Evolutionary conservation across 2,113 vertebrate genomes (phyloP), one percentile per base, ranked within the genome.

Genomic region (Todiramphus chloris): DNA sequence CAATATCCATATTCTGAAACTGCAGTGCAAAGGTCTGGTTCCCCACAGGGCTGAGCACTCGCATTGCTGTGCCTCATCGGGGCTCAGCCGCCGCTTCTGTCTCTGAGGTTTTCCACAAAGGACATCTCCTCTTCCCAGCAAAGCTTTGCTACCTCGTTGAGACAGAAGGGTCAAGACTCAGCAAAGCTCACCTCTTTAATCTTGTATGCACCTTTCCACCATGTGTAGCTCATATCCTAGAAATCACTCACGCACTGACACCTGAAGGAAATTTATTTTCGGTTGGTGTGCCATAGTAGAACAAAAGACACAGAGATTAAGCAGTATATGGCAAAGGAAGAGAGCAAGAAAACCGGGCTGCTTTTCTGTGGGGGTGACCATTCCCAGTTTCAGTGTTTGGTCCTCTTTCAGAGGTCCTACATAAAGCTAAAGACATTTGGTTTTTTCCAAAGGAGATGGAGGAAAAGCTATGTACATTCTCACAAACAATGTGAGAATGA

Each of bases 401-500:
- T 67, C 17, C 16, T 58, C 24, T 84, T 41, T 50, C 30, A 78
- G 21, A 8, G 62, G 21, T 75, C 16, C 43, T 50, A 35, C 16
- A 50, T 62, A 70, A 78, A 53, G 17, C 17, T 75, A 51, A 70
- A 78, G 12, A 8, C 3, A 16, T 75, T 50, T n/a, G 4, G 0
- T 41, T 72, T 63, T 48, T 17, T 13, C 16, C 16, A 33, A 53
- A 74, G 10, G 19, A 67, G 18, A 12, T 33, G 28, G 28, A 75
- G 87, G 13, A 75, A 93, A 72, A 69, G 16, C 6, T 73, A 8
- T 59, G 16, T 56, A 35, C 8, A 5, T 67, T 84, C 21, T 92
- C 12, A 68, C 3, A 58, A 12, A n/a, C 8, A 1, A 0, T 48
- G 4, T 64, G 5, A 1, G 1, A 91, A 46, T 11, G 12, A 12